Percentiles rank a stretch among this genome's conserved stretches.
phyloP scores from a whole-genome alignment of 2,113 vertebrate genomes.

The Daubentonia madagascariensis region DNA sequence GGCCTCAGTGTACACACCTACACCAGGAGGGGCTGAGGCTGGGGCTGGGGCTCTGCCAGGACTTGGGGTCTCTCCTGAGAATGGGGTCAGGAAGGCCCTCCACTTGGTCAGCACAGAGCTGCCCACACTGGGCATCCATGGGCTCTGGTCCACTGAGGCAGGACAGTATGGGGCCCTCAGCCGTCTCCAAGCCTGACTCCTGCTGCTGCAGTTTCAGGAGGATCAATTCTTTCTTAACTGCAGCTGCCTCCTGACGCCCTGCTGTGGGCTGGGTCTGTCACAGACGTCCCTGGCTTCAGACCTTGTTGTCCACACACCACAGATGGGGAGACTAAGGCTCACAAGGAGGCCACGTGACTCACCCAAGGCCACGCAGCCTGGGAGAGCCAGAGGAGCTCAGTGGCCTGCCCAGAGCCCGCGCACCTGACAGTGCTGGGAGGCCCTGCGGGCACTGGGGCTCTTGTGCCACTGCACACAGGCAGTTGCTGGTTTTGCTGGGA shows the following conservation, averaged over 20 bases:
- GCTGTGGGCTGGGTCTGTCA: accelerated
- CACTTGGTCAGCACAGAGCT: accelerated
- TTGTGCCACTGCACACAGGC: not conserved
- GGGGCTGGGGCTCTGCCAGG: not conserved
- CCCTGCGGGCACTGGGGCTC: too few species aligned
- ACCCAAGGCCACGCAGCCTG: accelerated
- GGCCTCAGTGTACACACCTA: not conserved
- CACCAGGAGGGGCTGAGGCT: not conserved
- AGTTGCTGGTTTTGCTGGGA: not conserved
- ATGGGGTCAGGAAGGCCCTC: not conserved
- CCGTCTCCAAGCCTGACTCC: accelerated
- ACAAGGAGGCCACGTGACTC: not conserved
- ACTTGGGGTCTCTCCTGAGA: not conserved
- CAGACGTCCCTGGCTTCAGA: accelerated
- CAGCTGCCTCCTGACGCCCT: accelerated
- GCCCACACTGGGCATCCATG: accelerated
- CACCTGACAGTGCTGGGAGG: not conserved
- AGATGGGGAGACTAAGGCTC: not conserved
- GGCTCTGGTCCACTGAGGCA: not conserved
- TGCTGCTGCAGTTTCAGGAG: too few species aligned
- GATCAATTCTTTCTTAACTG: accelerated
- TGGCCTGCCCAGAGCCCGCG: not conserved
- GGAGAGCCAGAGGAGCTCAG: not conserved
- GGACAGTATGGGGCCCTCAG: not conserved
- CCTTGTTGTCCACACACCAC: accelerated